Evolutionary conservation across 1,140 invertebrate genomes (phyloP), one percentile per base, ranked within the genome.

Genomic region (Drosophila kanapiae): DNA sequence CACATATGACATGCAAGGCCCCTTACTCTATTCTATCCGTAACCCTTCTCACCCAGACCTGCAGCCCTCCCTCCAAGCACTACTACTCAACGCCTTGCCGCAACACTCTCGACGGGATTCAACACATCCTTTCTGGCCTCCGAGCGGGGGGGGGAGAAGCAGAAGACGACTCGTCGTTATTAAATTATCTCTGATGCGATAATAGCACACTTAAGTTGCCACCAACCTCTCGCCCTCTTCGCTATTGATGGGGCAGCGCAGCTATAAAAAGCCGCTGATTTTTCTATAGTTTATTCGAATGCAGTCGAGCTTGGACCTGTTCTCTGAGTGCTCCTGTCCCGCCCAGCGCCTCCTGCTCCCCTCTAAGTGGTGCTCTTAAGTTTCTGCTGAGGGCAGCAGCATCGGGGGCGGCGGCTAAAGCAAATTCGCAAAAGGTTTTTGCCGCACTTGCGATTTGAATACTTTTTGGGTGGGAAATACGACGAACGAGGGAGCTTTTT

Each of bases 101-200:
- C 71, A 88, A 70, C 85, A 88, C 83, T 74, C 70, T 87, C 74
- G 67, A 88, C 43, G 37, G 37, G 75, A 47, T 69, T 70, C 80
- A 82, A 74, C 77, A 80, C 77, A 87, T 88, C 80, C 77, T 88
- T 88, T 83, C 86, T 88, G 84, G 84, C 84, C 83, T 78, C 77
- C 42, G 61, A 57, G 35, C 45, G 63, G 47, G 57, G 40, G 63
- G 47, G 57, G 40, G 60, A 62, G 58, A 61, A 77, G 47, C 51
- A 33, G 75, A 61, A 72, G 47, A 51, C 23, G 75, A 78, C 65
- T 78, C 71, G 68, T 87, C 84, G 84, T 88, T 88, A 87, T 87
- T 87, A 87, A 87, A 87, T 87, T 87, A 87, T 87, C 84, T 87
- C 84, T 88, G 84, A 88, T 87, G 84, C 84, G 84, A 87, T 87